These are phyloP conservation scores for Portevinia maculata DNA, from an alignment of 2,888 invertebrate genomes.

Conservation along the genomic window DNA sequence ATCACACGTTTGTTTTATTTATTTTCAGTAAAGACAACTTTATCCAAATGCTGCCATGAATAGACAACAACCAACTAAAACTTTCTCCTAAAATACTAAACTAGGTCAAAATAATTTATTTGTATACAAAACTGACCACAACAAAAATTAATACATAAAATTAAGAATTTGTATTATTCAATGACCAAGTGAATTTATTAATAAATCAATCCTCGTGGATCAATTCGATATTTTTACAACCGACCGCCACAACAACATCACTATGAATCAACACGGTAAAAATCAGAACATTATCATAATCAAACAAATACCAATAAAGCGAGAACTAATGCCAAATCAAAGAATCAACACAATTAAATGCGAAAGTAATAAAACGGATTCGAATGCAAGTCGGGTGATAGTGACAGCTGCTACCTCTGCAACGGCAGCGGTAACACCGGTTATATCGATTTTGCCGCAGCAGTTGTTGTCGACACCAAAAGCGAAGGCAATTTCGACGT, in stretches of 20 bases:
- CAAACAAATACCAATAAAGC: conserved; percentile 62
- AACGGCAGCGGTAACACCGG: conserved; percentile 14
- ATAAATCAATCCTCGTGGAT: not conserved
- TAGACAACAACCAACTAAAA: conserved; percentile 2
- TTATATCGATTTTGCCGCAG: conserved; percentile 35
- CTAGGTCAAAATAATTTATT: not conserved
- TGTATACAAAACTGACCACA: conserved; percentile 23
- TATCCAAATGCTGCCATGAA: conserved; percentile 42
- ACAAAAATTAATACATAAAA: not conserved
- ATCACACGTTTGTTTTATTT: conserved; percentile 1
- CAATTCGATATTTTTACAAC: not conserved
- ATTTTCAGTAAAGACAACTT: conserved; percentile 34
- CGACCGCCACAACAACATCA: not conserved
- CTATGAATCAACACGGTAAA: conserved; percentile 67
- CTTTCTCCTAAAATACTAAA: not conserved
- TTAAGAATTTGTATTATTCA: not conserved
- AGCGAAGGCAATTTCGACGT: not conserved
- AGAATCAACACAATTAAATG: conserved; percentile 60
- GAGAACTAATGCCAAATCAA: conserved; percentile 64
- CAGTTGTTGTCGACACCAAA: conserved; percentile 29
- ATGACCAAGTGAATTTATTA: not conserved
- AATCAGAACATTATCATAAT: conserved; percentile 69
- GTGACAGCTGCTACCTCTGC: conserved; percentile 31
- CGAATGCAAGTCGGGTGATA: conserved; percentile 53
- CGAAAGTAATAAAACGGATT: conserved; percentile 57